Conservation (phyloP, 1,140 invertebrate species). For the Mercenaria mercenaria region DNA sequence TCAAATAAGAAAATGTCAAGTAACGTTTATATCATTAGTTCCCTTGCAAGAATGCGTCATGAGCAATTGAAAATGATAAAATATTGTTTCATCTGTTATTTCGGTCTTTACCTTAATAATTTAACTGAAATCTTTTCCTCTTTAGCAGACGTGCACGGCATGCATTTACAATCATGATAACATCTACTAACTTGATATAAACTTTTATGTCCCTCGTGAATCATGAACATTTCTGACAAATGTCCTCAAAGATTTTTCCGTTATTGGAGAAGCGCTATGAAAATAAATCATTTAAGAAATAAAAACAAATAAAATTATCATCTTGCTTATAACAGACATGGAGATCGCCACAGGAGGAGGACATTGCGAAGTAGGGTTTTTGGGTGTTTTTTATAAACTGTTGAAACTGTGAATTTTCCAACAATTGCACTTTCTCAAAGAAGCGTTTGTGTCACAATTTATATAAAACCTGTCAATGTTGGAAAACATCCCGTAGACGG, state of each 20-base stretch:
- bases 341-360: conserved; percentile 6
- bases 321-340: conserved; percentile 26
- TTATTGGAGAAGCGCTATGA: background rate
- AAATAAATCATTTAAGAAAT: conserved; percentile 13
- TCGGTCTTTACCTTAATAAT: no score
- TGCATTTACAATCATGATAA: no score
- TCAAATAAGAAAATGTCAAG: no score
- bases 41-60: no score
- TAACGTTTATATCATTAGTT: no score
- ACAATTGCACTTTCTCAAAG: conserved; percentile 45
- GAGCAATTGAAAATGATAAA: no score
- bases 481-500: background rate
- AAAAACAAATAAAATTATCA: conserved; percentile 18
- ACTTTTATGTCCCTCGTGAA: background rate
- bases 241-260: background rate
- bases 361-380: conserved; percentile 26
- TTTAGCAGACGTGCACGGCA: no score
- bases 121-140: no score
- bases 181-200: background rate
- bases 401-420: conserved; percentile 41
- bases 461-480: background rate
- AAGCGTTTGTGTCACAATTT: conserved; percentile 24
- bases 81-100: no score
- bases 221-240: background rate
- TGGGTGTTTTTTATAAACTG: background rate